Conservation (phyloP, 2,797 vertebrate genomes). For the Acomys russatus region DNA sequence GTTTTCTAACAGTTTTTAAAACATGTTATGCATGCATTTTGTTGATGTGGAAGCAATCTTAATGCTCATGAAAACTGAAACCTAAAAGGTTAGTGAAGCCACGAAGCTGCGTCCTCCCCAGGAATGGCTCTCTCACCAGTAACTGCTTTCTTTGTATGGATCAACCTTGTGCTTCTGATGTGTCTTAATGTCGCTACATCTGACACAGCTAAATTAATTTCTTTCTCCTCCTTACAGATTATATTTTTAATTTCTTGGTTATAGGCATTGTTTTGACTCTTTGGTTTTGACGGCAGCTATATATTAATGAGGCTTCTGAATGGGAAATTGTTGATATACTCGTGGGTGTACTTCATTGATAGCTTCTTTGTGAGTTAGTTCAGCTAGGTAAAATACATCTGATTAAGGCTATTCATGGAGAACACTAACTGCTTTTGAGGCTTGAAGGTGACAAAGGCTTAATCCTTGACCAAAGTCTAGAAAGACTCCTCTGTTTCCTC, state of each 20-base stretch:
- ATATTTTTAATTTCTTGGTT: background rate
- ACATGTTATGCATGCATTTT: background rate
- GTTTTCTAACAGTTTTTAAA: background rate
- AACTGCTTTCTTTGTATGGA: background rate
- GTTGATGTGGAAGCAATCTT: background rate
- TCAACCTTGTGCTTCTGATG: too few relatives aligned
- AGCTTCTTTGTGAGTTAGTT: background rate
- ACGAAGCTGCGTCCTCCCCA: background rate
- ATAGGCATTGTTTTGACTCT: background rate
- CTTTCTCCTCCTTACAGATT: background rate
- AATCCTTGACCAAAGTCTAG: conserved; percentile 4
- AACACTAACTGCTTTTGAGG: conserved; percentile 77
- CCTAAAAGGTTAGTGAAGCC: background rate
- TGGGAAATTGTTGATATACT: too few relatives aligned
- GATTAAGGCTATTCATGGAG: conserved; percentile 81
- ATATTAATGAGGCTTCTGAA: background rate
- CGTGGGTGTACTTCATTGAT: background rate
- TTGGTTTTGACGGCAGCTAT: background rate
- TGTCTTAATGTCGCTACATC: background rate
- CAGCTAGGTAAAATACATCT: conserved; percentile 82
- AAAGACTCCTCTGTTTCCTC: background rate
- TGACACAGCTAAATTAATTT: background rate
- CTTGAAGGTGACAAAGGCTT: conserved; percentile 20
- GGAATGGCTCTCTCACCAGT: background rate
- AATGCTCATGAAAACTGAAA: background rate